A percentile compares a stretch with the other conserved stretches of the same genome.
Evolutionary conservation across 35 echinoderm and acorn worm species (phyloP).

Genomic region (Hemicentrotus pulcherrimus): DNA sequence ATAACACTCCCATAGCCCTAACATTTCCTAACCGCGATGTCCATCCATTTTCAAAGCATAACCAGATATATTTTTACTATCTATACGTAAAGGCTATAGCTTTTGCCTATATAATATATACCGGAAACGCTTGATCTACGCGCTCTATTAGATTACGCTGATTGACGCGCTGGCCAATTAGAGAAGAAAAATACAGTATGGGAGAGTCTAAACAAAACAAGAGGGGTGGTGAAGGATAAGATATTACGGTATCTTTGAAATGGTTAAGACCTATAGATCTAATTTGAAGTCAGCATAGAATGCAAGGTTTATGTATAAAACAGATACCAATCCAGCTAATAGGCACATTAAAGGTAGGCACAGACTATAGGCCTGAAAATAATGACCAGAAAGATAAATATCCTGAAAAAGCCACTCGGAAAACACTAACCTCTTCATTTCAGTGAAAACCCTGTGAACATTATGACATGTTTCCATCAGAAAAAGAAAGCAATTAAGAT

Average conservation of each 20-base stretch:
- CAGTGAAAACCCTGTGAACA: too few relatives aligned
- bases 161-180: background rate
- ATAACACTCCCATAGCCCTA: too few relatives aligned
- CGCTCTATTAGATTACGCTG: constrained; percentile 1
- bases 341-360: too few relatives aligned
- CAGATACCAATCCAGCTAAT: background rate
- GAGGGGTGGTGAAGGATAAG: background rate
- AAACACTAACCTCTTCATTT: too few relatives aligned
- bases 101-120: background rate
- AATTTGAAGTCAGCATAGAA: background rate
- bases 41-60: background rate
- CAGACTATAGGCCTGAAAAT: too few relatives aligned
- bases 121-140: background rate
- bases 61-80: too few relatives aligned
- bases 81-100: background rate
- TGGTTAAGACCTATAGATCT: background rate
- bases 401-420: too few relatives aligned
- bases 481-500: too few relatives aligned
- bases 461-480: too few relatives aligned
- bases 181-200: background rate
- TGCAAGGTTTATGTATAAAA: background rate
- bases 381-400: too few relatives aligned
- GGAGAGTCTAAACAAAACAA: background rate
- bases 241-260: background rate
- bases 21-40: background rate